These are phyloP conservation scores for Proteles cristata DNA, from an alignment of 2,113 vertebrate species.

Conservation along the genomic window DNA sequence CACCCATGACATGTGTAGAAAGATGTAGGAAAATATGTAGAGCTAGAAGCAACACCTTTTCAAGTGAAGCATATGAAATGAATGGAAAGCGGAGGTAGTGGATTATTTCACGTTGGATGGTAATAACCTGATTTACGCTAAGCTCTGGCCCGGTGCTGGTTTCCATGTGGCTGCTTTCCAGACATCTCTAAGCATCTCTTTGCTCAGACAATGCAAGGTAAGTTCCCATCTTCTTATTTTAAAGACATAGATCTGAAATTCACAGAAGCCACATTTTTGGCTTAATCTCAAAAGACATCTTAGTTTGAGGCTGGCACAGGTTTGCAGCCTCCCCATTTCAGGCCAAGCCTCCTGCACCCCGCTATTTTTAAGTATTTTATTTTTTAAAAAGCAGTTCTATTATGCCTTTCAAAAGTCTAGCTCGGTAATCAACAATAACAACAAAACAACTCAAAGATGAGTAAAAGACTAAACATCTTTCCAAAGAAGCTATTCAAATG, in stretches of 20 bases:
- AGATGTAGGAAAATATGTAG: accelerated
- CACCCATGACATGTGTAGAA: background rate
- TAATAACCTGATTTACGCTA: accelerated
- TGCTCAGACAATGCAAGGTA: background rate
- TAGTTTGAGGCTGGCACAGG: background rate
- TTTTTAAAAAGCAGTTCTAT: background rate
- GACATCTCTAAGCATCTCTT: background rate
- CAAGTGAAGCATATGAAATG: background rate
- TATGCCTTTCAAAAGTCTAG: background rate
- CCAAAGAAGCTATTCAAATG: background rate
- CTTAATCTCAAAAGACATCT: background rate
- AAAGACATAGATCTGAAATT: background rate
- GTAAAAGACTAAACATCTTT: background rate
- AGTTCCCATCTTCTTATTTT: background rate
- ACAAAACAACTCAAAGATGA: background rate
- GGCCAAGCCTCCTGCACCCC: background rate
- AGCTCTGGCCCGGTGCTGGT: accelerated
- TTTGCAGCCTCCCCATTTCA: background rate
- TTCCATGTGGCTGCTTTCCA: background rate
- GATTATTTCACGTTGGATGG: accelerated
- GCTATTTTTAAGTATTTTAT: background rate
- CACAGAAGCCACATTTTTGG: background rate
- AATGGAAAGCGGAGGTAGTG: accelerated
- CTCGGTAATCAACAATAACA: background rate
- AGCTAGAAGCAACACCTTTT: background rate